Evolutionary conservation across 2,888 invertebrate species (phyloP), one percentile per base, ranked within the genome.

Genomic region (Petrolisthes cinctipes): DNA sequence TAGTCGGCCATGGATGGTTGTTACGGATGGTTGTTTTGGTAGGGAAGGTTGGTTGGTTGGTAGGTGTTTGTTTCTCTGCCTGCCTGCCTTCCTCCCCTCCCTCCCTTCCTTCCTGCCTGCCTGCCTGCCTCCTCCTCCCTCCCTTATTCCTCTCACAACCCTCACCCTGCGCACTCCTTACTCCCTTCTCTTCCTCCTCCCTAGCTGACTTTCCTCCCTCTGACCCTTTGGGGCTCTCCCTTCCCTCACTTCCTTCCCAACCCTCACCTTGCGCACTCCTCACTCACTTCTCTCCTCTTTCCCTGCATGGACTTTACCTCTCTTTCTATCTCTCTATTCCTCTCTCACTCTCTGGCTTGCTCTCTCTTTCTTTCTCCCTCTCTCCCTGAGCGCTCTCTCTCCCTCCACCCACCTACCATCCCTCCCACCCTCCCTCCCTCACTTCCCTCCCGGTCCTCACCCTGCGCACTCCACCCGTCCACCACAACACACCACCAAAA

Each of bases 381-480:
- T 73, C 73, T 73, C 73, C 37, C 37, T 37, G 37, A 37, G 37
- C 37, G 37, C 37, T 73, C 14, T 17, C 73, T 73, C n/a, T 20
- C 73, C 23, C 20, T 20, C 23, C n/a, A 7, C 73, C 73, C 20
- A 7, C 73, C n/a, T 7, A 20, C n/a, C n/a, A 7, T n/a, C 76
- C 37, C 76, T 51, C 51, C 17, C 76, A 51, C 76, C 17, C 51
- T 76, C 76, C 51, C 73, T 73, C 82, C 6, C 68, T 68, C 17
- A 37, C 82, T 68, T 51, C 68, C 82, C 56, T 57, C 56, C 82
- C 56, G n/a, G n/a, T 71, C 56, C 71, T 82, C 71, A n/a, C 71
- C 68, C 82, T 82, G 20, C 56, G 57, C 56, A 71, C 11, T 71
- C 17, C 11, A 71, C 71, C n/a, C 9, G 6, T n/a, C 6, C 17